A percentile compares a stretch with the other conserved stretches of the same genome.
Conservation (phyloP, 2,888 invertebrate genomes). For the Brachyopa scutellaris region DNA sequence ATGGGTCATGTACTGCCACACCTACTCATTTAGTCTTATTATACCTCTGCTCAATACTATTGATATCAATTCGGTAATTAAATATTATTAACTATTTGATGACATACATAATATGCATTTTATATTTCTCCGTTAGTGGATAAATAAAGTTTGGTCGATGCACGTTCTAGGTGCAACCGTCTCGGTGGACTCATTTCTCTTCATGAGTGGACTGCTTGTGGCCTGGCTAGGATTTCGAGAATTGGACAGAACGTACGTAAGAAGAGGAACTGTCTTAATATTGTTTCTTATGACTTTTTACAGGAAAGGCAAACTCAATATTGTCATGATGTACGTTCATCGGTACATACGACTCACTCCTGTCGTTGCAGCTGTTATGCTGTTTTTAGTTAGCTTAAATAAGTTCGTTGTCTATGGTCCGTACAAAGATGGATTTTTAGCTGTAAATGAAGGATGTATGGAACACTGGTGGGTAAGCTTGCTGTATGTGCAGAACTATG, state of each 20-base stretch:
- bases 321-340: conserved; percentile 76
- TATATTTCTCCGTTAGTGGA: no score
- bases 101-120: no score
- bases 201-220: conserved; percentile 83
- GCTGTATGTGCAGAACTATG: conserved; percentile 79
- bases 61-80: no score
- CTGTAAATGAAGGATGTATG: no score
- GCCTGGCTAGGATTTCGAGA: conserved; percentile 75
- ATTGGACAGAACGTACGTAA: conserved; percentile 56
- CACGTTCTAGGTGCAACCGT: conserved; percentile 79
- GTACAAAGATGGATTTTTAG: conserved; percentile 35
- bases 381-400: conserved; percentile 81
- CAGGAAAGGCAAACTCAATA: conserved; percentile 68
- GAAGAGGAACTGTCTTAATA: no score
- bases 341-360: conserved; percentile 82
- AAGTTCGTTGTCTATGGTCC: conserved; percentile 82
- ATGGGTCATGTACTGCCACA: conserved; percentile 47
- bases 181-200: conserved; percentile 84
- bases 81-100: no score
- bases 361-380: conserved; percentile 81
- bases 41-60: conserved; percentile 15
- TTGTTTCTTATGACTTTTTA: not conserved
- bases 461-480: conserved; percentile 78
- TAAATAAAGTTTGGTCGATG: conserved; percentile 49
- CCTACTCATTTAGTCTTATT: conserved; percentile 9